Evolutionary conservation across 2,888 invertebrate species (phyloP).

Genomic region (Ophion ventricosus): DNA sequence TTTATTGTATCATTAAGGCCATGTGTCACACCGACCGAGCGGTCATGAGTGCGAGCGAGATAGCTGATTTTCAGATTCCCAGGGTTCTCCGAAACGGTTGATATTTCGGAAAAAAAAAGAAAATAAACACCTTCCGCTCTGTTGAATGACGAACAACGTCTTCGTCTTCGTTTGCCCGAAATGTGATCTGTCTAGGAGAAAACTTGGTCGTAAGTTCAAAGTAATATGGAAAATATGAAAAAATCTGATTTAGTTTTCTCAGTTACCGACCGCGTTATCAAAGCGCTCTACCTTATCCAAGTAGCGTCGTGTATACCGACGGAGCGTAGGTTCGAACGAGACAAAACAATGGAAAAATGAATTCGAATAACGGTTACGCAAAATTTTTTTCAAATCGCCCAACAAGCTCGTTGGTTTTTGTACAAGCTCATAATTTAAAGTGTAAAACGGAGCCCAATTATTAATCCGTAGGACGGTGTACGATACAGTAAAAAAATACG

Average conservation of each 20-base stretch:
- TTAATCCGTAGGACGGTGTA: not conserved
- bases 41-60: too few species aligned
- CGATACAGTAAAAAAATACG: not conserved
- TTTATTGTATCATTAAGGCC: too few species aligned
- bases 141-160: too few species aligned
- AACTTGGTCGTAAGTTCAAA: too few species aligned
- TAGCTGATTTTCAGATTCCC: too few species aligned
- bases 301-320: slow-evolving; percentile 4
- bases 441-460: not conserved
- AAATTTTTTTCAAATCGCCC: slow-evolving; percentile 22
- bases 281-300: slow-evolving; percentile 20
- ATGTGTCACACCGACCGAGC: too few species aligned
- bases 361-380: slow-evolving; percentile 51
- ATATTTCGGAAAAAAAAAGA: too few species aligned
- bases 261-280: slow-evolving; percentile 6
- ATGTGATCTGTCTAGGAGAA: too few species aligned
- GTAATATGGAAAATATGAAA: too few species aligned
- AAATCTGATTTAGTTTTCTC: not conserved
- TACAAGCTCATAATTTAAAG: not conserved
- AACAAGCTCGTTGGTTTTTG: slow-evolving; percentile 5
- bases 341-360: slow-evolving; percentile 8
- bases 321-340: slow-evolving; percentile 19
- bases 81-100: too few species aligned
- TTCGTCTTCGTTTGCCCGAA: too few species aligned
- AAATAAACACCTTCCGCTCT: too few species aligned